Evolutionary conservation across 2,888 invertebrate species (phyloP).

Genomic region (Zygothrica quintamaculata): DNA sequence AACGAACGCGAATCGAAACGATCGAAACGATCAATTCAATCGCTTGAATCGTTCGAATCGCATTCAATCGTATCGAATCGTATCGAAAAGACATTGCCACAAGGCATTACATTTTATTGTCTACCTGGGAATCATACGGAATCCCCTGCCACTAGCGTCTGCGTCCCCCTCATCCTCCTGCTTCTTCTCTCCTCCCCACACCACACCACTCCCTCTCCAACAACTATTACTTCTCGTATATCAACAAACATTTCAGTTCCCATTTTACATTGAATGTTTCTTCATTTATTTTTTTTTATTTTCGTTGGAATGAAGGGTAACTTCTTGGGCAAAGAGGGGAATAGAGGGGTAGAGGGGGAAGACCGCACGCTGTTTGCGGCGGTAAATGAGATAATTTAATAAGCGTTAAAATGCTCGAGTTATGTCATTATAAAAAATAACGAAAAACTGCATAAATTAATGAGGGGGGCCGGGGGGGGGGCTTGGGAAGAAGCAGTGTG

Average conservation of each 20-base stretch:
- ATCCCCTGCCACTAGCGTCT: too few species aligned
- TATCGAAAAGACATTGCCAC: conserved; percentile 26
- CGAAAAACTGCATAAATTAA: conserved; percentile 75
- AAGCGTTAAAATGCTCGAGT: conserved; percentile 84
- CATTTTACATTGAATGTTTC: too few species aligned
- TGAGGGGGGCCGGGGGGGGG: conserved; percentile 15
- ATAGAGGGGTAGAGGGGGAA: not conserved
- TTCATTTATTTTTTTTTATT: too few species aligned
- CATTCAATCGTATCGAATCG: conserved; percentile 15
- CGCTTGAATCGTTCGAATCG: conserved; percentile 28
- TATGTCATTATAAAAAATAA: conserved; percentile 83
- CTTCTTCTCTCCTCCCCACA: not conserved
- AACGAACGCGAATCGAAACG: too few species aligned
- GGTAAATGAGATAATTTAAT: conserved; percentile 84
- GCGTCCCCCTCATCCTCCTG: not conserved
- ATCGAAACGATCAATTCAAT: too few species aligned
- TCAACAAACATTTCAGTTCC: too few species aligned
- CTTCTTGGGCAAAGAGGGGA: too few species aligned
- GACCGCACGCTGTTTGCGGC: conserved; percentile 77
- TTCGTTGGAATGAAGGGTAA: too few species aligned
- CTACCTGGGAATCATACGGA: conserved; percentile 61
- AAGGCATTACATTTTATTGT: conserved; percentile 71
- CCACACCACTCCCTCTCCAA: too few species aligned
- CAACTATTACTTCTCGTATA: too few species aligned
- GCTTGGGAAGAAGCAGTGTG: not conserved